A percentile compares a stretch with the other conserved stretches of the same genome.
phyloP scores from a whole-genome alignment of 64 coral and sea anemone species.

The Actinia equina region DNA sequence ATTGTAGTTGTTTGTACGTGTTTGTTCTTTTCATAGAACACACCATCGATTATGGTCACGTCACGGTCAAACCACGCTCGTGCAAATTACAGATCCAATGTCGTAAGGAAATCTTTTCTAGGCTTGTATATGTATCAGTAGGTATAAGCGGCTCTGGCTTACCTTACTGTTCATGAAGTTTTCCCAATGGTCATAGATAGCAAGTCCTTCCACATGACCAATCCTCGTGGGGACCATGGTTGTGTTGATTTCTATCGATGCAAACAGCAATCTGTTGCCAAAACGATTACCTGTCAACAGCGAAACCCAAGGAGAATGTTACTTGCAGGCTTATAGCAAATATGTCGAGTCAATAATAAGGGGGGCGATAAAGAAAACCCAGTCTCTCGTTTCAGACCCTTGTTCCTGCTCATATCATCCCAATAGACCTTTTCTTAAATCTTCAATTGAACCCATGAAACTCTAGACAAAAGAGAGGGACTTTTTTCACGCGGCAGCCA shows the following conservation, averaged over 20 bases:
- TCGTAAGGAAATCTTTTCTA: no score
- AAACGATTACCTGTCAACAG: slow-evolving; percentile 32
- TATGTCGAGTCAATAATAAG: no score
- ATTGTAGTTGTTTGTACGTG: no score
- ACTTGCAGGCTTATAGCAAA: not conserved
- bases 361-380: no score
- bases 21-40: no score
- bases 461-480: no score
- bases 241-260: slow-evolving; percentile 71
- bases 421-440: no score
- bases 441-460: no score
- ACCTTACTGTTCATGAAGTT: slow-evolving; percentile 74
- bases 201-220: slow-evolving; percentile 73
- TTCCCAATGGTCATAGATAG: slow-evolving; percentile 82
- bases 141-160: not conserved
- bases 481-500: no score
- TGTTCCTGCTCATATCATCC: no score
- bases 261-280: slow-evolving; percentile 62
- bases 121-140: no score
- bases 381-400: no score
- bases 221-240: slow-evolving; percentile 65
- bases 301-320: not conserved
- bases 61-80: not conserved
- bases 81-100: not conserved
- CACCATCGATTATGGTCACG: not conserved